Base-by-base conservation (phyloP, 2,113 vertebrate species). In the Nanorana parkeri region DNA sequence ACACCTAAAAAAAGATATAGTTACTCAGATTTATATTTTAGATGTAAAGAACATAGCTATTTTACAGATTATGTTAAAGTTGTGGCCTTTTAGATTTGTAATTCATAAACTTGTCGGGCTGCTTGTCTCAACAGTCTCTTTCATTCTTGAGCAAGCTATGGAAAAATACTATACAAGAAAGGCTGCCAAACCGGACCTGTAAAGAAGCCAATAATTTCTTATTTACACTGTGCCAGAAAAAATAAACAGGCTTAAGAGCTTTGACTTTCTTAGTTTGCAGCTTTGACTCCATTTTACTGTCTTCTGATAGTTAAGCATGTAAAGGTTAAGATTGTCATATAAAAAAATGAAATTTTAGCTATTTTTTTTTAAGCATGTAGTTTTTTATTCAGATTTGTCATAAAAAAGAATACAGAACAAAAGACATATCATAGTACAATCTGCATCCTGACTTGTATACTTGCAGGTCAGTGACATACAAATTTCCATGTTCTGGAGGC, bases 141-240 rank as follows among this genome's bases (percentile, higher is more conserved):
- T 64, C 36, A 36, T 58, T 26, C 67, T 51, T 47, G 28, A 71
- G 13, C 36, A 69, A 72, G 68, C 78, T 64, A 68, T 81, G 68
- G 78, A 81, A 81, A 81, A 81, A 20, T 69, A 80, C 77, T 80
- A 47, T 16, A 47, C 67, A 63, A 32, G 78, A 68, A 81, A 72
- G 17, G 36, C 17, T 64, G 78, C 78, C 78, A 81, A 64, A 4
- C 41, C 19, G 16, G 78, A 52, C 24, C 16, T 72, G 68, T 4
- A 51, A 26, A 20, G 29, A 68, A 64, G 56, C 56, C 78, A 81
- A 61, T 29, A 19, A 54, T 52, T 54, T 72, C 55, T 5, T 67
- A 63, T 72, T 72, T 71, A 72, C 68, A 15, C 5, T 26, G 56
- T 71, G 78, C 78, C 68, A 81, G n/a, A 32, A 24, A 47, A 72